Percentiles rank a stretch among this genome's conserved stretches.
Evolutionary conservation across 2,797 vertebrate species (phyloP).

Genomic region (Neoniphon sammara): DNA sequence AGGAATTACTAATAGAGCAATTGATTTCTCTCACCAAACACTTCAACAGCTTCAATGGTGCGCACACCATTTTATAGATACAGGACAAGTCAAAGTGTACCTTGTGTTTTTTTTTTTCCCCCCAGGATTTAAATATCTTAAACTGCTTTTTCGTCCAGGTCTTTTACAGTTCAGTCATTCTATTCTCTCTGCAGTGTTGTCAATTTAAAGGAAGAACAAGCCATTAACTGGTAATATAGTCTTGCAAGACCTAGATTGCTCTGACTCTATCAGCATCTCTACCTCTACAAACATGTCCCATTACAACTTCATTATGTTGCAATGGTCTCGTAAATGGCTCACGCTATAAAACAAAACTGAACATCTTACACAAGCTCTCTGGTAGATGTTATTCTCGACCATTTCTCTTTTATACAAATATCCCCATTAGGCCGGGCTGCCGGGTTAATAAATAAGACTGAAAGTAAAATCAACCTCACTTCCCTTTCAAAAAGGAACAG

Average conservation of each 20-base stretch:
- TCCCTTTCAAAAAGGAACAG: slow-evolving; percentile 43
- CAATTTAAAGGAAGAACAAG: slow-evolving; percentile 69
- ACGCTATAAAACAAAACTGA: slow-evolving; percentile 47
- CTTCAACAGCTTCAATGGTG: slow-evolving; percentile 18
- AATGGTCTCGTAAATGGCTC: slow-evolving; percentile 49
- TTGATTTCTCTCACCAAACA: slow-evolving; percentile 14
- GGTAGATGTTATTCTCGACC: not conserved
- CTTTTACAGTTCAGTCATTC: slow-evolving; percentile 17
- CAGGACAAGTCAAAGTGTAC: slow-evolving; percentile 3
- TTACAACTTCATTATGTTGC: slow-evolving; percentile 43
- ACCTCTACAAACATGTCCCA: slow-evolving; percentile 51
- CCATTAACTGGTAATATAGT: slow-evolving; percentile 59
- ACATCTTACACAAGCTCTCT: slow-evolving; percentile 9
- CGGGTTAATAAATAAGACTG: slow-evolving; percentile 45
- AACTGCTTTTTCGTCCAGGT: slow-evolving; percentile 4
- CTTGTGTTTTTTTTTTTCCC: not conserved
- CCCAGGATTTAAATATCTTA: slow-evolving; percentile 4
- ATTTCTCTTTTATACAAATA: slow-evolving; percentile 4
- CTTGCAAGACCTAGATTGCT: not conserved
- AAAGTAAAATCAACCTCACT: slow-evolving; percentile 46
- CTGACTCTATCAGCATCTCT: slow-evolving; percentile 53
- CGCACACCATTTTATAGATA: slow-evolving; percentile 20
- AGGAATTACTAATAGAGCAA: not conserved
- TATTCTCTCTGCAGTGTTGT: slow-evolving; percentile 42
- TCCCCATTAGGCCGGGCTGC: slow-evolving; percentile 19